Percentiles rank a stretch among this genome's conserved stretches.
phyloP scores from a whole-genome alignment of 2,888 invertebrate genomes.

The Drosophila siamana region DNA sequence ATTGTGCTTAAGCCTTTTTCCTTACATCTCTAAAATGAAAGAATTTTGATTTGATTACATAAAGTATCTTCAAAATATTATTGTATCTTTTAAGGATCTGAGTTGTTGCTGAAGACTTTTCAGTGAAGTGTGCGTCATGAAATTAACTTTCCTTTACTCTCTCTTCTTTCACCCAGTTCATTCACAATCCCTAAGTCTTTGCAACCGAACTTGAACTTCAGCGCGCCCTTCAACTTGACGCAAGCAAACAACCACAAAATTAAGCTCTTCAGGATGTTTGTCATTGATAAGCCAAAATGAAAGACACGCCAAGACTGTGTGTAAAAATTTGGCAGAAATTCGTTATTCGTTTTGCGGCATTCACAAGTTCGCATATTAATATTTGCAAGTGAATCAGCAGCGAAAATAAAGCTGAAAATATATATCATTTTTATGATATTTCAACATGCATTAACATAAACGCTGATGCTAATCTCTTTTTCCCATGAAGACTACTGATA shows the following conservation, averaged over 20 bases:
- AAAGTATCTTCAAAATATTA: no score
- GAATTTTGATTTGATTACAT: no score
- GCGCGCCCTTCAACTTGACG: slow-evolving; percentile 75
- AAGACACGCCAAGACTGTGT: slow-evolving; percentile 43
- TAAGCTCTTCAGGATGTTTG: slow-evolving; percentile 74
- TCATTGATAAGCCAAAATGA: slow-evolving; percentile 58
- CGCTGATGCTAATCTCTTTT: slow-evolving; percentile 80
- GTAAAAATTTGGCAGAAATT: slow-evolving; percentile 28
- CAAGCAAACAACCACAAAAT: slow-evolving; percentile 16
- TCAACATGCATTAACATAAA: slow-evolving; percentile 80
- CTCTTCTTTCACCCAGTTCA: not conserved
- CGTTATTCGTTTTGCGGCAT: slow-evolving; percentile 9
- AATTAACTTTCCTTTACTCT: not conserved
- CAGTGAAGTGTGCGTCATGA: not conserved
- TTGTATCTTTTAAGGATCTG: no score
- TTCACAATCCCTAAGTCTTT: not conserved
- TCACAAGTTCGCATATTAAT: slow-evolving; percentile 40
- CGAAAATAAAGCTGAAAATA: slow-evolving; percentile 43
- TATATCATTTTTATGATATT: slow-evolving; percentile 64
- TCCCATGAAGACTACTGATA: slow-evolving; percentile 71
- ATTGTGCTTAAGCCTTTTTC: no score
- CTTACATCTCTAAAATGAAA: no score
- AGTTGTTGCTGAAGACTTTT: not conserved
- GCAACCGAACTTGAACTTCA: slow-evolving; percentile 72
- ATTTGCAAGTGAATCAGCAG: slow-evolving; percentile 75